These are phyloP conservation scores for Eolophus roseicapilla DNA, from an alignment of 2,113 vertebrate genomes.

Conservation along the genomic window DNA sequence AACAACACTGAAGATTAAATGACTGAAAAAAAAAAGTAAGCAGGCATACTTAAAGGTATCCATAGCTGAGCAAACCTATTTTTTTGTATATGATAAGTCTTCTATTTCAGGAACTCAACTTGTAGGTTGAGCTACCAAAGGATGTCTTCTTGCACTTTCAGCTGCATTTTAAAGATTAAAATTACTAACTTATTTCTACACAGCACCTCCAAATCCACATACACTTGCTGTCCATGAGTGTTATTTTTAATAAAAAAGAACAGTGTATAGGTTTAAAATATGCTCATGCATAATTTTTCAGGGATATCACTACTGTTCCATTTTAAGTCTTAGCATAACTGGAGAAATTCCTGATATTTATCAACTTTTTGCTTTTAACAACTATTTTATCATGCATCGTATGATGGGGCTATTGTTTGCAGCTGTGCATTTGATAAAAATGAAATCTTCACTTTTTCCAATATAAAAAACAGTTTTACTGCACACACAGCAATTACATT, in stretches of 20 bases:
- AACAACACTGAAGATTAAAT: not conserved
- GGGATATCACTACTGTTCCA: not conserved
- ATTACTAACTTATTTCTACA: not conserved
- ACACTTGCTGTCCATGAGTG: fast-evolving
- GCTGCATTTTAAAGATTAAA: not conserved
- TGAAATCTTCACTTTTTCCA: not conserved
- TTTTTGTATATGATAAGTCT: not conserved
- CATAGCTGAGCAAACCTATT: not conserved
- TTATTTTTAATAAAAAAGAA: not conserved
- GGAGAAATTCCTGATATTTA: not conserved
- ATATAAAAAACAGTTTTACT: not conserved
- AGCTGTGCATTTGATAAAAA: not conserved
- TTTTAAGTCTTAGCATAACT: not conserved
- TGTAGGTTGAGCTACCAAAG: not conserved
- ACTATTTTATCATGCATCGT: not conserved
- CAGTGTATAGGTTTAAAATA: not conserved
- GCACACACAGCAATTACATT: not conserved
- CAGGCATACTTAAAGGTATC: not conserved
- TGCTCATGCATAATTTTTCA: not conserved
- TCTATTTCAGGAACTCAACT: not conserved
- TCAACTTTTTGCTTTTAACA: not conserved
- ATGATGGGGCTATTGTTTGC: not conserved
- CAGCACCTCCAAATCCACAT: not conserved
- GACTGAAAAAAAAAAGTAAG: not conserved
- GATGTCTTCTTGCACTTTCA: not conserved